Evolutionary conservation across 2,888 invertebrate genomes (phyloP).

Genomic region (Drosophila borborema): DNA sequence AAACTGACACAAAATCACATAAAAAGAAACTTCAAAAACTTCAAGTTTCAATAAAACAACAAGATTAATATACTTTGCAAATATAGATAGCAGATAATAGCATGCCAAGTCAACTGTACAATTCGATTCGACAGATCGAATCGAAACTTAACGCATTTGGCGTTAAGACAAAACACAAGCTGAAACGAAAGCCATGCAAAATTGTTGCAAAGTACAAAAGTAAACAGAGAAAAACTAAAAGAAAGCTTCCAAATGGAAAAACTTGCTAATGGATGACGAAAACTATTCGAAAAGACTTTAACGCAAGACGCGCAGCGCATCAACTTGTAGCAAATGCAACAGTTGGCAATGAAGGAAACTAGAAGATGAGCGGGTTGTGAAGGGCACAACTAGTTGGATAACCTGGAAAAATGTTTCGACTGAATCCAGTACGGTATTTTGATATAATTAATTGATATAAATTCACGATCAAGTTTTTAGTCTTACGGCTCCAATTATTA

Average conservation of each 20-base stretch:
- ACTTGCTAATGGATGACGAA: slow-evolving; percentile 24
- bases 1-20: neutral
- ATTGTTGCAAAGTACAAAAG: slow-evolving; percentile 34
- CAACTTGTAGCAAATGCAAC: slow-evolving; percentile 42
- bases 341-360: slow-evolving; percentile 19
- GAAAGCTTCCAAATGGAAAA: slow-evolving; percentile 22
- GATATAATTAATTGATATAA: neutral
- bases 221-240: slow-evolving; percentile 6
- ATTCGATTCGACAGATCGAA: slow-evolving; percentile 27
- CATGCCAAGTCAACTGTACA: slow-evolving; percentile 11
- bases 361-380: neutral
- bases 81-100: neutral
- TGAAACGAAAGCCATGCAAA: slow-evolving; percentile 40
- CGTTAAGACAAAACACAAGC: slow-evolving; percentile 4
- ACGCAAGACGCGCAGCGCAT: slow-evolving; percentile 14
- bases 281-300: slow-evolving; percentile 24
- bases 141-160: slow-evolving; percentile 30
- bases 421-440: neutral
- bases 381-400: neutral
- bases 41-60: neutral
- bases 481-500: no score
- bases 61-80: neutral
- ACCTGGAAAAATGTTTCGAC: neutral
- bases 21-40: neutral
- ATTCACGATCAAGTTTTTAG: no score